Evolutionary conservation across 2,888 invertebrate genomes (phyloP).

Genomic region (Nysson spinosus): DNA sequence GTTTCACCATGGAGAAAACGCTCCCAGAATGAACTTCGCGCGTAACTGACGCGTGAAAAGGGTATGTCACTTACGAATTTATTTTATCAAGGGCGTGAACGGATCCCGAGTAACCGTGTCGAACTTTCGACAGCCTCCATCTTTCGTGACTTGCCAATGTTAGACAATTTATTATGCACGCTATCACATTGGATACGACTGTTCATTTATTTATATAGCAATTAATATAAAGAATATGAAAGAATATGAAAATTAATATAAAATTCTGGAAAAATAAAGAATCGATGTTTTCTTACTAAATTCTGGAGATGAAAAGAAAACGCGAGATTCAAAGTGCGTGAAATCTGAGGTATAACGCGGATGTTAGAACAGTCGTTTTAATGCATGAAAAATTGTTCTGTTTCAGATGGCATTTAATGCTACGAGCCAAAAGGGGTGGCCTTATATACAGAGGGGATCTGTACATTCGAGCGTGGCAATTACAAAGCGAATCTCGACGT

Average conservation of each 20-base stretch:
- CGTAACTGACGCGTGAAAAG: slow-evolving; percentile 55
- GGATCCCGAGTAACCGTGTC: slow-evolving; percentile 14
- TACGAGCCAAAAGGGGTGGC: slow-evolving; percentile 77
- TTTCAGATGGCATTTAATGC: slow-evolving; percentile 79
- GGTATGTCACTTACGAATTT: slow-evolving; percentile 53
- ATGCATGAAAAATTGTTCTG: slow-evolving; percentile 1
- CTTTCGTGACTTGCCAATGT: slow-evolving; percentile 7
- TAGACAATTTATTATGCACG: slow-evolving; percentile 23
- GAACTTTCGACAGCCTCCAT: slow-evolving; percentile 24
- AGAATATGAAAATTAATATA: no score
- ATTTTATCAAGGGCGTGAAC: slow-evolving; percentile 43
- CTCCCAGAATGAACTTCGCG: slow-evolving; percentile 31
- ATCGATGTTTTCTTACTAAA: no score
- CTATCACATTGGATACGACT: neutral
- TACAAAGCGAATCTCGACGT: slow-evolving; percentile 78
- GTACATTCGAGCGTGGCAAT: slow-evolving; percentile 79
- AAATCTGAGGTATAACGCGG: no score
- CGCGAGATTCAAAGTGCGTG: no score
- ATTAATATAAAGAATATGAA: neutral
- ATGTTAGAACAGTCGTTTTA: neutral
- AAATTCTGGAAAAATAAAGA: no score
- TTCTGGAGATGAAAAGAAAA: no score
- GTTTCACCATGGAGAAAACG: slow-evolving; percentile 21
- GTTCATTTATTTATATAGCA: neutral
- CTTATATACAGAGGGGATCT: slow-evolving; percentile 78